These are phyloP conservation scores for Lasioglossum figueresi DNA, from an alignment of 2,888 invertebrate species.

Conservation along the genomic window DNA sequence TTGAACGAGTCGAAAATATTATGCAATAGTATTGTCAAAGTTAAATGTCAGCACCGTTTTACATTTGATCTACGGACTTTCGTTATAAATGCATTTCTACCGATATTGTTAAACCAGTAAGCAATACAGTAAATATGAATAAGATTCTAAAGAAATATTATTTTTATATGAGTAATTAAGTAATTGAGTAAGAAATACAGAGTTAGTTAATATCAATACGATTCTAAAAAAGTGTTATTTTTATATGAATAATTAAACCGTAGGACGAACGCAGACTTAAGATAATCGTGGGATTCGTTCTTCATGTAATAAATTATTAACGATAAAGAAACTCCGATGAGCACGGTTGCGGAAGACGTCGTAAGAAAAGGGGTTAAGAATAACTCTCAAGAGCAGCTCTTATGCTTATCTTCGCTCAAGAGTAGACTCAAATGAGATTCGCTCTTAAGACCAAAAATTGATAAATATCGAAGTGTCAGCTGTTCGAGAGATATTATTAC, in stretches of 20 bases:
- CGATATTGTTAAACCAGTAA: background rate
- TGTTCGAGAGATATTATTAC: background rate
- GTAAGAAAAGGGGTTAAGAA: constrained; percentile 1
- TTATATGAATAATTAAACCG: background rate
- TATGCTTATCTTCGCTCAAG: background rate
- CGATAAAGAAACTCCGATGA: constrained; percentile 7
- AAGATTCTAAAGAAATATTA: background rate
- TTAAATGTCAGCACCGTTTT: background rate
- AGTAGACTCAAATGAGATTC: background rate
- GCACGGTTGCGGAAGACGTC: background rate
- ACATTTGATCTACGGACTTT: background rate
- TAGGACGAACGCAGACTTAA: background rate
- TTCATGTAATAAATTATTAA: background rate
- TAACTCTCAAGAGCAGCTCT: constrained; percentile 6
- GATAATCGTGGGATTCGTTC: background rate
- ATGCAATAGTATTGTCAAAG: background rate
- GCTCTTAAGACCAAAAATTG: background rate
- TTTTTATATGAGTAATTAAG: background rate
- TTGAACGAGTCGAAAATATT: background rate
- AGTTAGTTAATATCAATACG: background rate
- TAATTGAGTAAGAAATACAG: background rate
- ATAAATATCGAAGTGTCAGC: background rate
- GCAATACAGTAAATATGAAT: background rate
- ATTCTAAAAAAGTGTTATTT: background rate
- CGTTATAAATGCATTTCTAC: background rate